Base-by-base conservation (phyloP, 2,113 vertebrate species). In the Pavo muticus region DNA sequence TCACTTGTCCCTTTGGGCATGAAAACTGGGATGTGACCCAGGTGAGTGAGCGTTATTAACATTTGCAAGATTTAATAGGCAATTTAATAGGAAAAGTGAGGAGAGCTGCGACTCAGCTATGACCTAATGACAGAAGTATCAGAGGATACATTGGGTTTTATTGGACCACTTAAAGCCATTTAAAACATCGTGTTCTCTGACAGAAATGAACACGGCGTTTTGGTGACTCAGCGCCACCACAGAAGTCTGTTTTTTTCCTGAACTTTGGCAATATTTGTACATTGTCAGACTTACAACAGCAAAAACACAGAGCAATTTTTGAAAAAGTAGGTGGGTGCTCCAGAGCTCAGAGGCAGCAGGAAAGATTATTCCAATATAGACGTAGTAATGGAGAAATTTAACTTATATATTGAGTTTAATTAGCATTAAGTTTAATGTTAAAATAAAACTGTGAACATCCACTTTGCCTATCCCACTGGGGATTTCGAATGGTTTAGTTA, bases 401-500 rank as follows among this genome's bases (percentile, higher is more conserved):
- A 70, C 47, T 90, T 90, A 71, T 91, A 88, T 65, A 93, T n/a
- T 81, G 32, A 74, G 16, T 86, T 94, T 84, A 81, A 74, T 93
- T 90, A 80, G 47, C 73, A 80, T 84, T 78, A 80, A 57, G n/a
- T 78, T 48, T 88, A 61, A 18, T 81, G 69, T 88, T 91, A 81
- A 90, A 91, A 70, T 84, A 48, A 78, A 85, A 88, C 64, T 60
- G 71, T 74, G 78, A 81, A 90, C 80, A 90, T 39, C 44, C 40
- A 68, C 47, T 93, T 95, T 87, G 23, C 65, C 52, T 91, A 91
- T 93, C 83, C 76, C 65, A 59, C 11, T 78, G 25, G 57, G 24
- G 56, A 90, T 91, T 88, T 88, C 30, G 71, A 84, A 88, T 50
- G 44, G 32, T 84, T 91, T 80, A 86, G 92, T 95, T 94, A 96